Evolutionary conservation across 1,140 invertebrate genomes (phyloP).

Genomic region (Diorhabda sublineata): DNA sequence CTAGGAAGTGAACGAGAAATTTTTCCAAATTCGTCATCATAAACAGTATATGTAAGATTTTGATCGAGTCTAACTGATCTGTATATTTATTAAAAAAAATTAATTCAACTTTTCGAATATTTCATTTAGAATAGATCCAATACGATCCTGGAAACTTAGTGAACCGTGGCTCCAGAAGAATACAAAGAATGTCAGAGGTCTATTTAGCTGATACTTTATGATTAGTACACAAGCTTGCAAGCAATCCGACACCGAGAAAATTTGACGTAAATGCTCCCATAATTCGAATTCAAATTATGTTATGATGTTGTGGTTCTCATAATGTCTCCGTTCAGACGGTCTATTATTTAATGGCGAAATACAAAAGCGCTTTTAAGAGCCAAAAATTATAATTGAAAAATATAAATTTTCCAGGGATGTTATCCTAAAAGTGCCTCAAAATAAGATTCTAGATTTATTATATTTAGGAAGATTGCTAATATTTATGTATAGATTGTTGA

Average conservation of each 20-base stretch:
- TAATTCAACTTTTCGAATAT: too few relatives aligned
- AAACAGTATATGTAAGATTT: too few relatives aligned
- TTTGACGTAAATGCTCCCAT: neutral
- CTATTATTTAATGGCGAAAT: slow-evolving; percentile 1
- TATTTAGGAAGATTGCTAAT: too few relatives aligned
- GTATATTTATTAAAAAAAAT: too few relatives aligned
- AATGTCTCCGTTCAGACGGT: slow-evolving; percentile 1
- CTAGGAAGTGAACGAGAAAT: too few relatives aligned
- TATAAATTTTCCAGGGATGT: slow-evolving; percentile 1
- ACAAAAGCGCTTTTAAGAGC: slow-evolving; percentile 1
- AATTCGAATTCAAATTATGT: slow-evolving; percentile 3
- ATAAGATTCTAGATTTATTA: neutral
- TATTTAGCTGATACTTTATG: neutral
- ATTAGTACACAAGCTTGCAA: slow-evolving; percentile 1
- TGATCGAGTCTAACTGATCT: too few relatives aligned
- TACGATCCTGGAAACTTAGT: neutral
- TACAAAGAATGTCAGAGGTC: neutral
- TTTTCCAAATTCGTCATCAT: too few relatives aligned
- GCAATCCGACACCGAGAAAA: neutral
- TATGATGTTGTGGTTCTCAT: slow-evolving; percentile 2
- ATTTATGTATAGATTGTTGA: too few relatives aligned
- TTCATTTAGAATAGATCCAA: neutral
- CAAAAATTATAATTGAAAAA: slow-evolving; percentile 3
- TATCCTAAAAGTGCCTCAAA: neutral
- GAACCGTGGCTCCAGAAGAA: neutral